Conservation (phyloP, 2,113 vertebrate genomes). For the Pardalotus punctatus region DNA sequence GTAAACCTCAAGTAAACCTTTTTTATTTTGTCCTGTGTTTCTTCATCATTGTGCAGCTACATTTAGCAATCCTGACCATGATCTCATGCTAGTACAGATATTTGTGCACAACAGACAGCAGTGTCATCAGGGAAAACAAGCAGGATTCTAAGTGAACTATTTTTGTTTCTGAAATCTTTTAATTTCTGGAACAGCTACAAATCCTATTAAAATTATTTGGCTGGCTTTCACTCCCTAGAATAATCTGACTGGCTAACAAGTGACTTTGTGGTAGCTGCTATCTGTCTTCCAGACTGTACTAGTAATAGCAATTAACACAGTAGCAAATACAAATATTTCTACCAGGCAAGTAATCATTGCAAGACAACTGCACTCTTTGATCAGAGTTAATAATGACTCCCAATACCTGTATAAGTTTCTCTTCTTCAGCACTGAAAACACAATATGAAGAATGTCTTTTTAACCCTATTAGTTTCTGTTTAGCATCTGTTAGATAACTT, state of each 20-base stretch:
- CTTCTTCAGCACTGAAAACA: background rate
- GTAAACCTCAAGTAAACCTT: background rate
- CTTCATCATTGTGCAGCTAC: background rate
- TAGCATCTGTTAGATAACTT: background rate
- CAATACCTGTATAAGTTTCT: background rate
- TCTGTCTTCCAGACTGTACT: background rate
- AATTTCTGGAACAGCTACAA: background rate
- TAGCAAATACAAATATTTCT: background rate
- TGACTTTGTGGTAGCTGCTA: background rate
- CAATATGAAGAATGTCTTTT: background rate
- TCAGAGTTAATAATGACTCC: background rate
- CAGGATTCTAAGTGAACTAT: background rate
- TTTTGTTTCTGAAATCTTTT: background rate
- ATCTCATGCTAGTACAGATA: background rate
- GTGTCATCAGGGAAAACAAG: background rate
- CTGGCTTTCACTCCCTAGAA: background rate
- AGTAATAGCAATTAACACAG: background rate
- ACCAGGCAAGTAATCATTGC: background rate
- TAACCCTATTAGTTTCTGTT: background rate
- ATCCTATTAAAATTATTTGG: background rate
- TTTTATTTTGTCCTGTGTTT: background rate
- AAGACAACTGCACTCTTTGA: background rate
- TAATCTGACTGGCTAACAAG: background rate
- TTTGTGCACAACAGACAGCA: background rate
- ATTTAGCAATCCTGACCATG: background rate